These are phyloP conservation scores for Caenorhabditis inopinata DNA, from an alignment of 1,140 invertebrate species.

Conservation along the genomic window DNA sequence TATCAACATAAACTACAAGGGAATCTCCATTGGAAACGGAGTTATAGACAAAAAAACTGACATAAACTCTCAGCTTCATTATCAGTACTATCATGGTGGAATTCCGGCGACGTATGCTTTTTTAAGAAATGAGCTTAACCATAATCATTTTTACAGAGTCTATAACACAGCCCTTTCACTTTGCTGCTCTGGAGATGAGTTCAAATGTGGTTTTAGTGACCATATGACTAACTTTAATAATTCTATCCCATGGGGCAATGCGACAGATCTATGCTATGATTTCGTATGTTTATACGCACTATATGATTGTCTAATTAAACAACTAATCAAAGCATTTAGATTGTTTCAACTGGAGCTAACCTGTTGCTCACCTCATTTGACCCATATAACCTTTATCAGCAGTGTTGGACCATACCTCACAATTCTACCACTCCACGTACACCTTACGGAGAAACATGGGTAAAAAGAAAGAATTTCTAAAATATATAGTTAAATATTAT, in stretches of 20 bases:
- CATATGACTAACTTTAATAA: conserved; percentile 36
- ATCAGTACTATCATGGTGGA: conserved; percentile 46
- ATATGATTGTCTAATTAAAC: background rate
- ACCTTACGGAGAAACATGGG: conserved; percentile 38
- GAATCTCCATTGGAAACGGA: conserved; percentile 48
- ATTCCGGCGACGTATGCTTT: background rate
- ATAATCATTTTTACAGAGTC: background rate
- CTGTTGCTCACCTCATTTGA: background rate
- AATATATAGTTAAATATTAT: background rate
- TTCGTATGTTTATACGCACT: background rate
- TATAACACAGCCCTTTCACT: conserved; percentile 1
- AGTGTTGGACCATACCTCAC: background rate
- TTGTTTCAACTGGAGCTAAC: background rate
- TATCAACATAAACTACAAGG: conserved; percentile 46
- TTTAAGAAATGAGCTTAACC: background rate
- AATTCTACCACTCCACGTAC: background rate
- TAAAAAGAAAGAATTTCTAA: background rate
- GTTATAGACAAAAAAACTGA: conserved; percentile 37
- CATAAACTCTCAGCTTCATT: conserved; percentile 39
- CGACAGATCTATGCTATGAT: conserved; percentile 37
- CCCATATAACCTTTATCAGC: conserved; percentile 39
- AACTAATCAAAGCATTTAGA: background rate
- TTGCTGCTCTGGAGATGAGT: conserved; percentile 28
- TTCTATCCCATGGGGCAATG: conserved; percentile 11
- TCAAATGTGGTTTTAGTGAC: conserved; percentile 16